Conservation (phyloP, 1,140 invertebrate genomes). For the Tyrophagus putrescentiae region DNA sequence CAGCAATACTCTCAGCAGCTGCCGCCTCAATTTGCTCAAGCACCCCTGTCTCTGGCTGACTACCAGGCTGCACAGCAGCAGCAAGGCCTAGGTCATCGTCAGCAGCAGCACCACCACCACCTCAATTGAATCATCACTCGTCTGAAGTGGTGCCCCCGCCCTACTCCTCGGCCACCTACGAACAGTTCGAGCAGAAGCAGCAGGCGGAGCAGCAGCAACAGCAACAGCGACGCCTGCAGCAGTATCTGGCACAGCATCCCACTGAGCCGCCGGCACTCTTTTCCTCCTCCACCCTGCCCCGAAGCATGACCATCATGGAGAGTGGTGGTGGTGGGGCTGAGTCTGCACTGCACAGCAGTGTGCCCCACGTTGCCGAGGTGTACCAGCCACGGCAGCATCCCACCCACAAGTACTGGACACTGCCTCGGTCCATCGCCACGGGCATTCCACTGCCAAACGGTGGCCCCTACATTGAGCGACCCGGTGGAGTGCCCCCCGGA, state of each 20-base stretch:
- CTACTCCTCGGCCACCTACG: not conserved
- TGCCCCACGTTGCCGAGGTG: slow-evolving; percentile 8
- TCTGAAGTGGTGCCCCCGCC: not conserved
- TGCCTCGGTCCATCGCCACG: slow-evolving; percentile 13
- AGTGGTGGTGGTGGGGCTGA: not conserved
- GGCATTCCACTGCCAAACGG: not conserved
- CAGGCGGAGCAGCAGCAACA: not conserved
- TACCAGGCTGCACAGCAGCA: slow-evolving; percentile 4
- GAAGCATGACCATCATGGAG: slow-evolving; percentile 1
- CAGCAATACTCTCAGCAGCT: not conserved
- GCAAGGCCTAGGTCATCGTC: no score
- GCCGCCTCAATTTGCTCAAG: not conserved
- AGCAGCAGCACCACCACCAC: not conserved
- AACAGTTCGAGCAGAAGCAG: not conserved
- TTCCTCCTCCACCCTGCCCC: slow-evolving; percentile 1
- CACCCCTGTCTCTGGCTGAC: not conserved
- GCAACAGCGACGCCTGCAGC: not conserved
- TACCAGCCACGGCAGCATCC: slow-evolving; percentile 7
- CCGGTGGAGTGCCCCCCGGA: no score
- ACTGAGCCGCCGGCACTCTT: not conserved
- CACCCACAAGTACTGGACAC: slow-evolving; percentile 20
- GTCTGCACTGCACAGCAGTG: no score
- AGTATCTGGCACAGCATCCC: not conserved
- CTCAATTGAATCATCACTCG: not conserved
- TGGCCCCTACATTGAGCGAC: not conserved